Percentiles rank a stretch among this genome's conserved stretches.
phyloP scores from a whole-genome alignment of 2,888 invertebrate species.

The Tetragonula carbonaria region DNA sequence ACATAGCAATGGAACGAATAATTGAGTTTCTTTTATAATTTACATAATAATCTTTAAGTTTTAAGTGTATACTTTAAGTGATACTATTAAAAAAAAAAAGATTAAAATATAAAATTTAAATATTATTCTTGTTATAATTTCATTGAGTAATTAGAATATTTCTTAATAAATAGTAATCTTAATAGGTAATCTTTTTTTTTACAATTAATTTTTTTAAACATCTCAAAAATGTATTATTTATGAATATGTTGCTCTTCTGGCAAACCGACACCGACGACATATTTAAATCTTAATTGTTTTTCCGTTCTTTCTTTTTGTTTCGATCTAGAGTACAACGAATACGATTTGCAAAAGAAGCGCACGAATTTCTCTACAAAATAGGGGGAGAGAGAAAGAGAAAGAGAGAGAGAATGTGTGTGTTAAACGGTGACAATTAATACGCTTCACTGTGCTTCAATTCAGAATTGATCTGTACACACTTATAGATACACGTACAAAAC shows the following conservation, averaged over 20 bases:
- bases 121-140: not conserved
- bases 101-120: not conserved
- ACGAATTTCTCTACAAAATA: conserved; percentile 23
- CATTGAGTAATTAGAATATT: not conserved
- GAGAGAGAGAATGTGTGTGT: conserved; percentile 6
- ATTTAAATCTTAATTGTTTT: conserved; percentile 19
- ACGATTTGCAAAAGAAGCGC: conserved; percentile 12
- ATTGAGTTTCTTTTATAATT: too few relatives aligned
- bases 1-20: too few relatives aligned
- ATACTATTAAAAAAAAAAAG: not conserved
- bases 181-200: not conserved
- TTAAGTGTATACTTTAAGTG: not conserved
- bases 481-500: conserved; percentile 26
- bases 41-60: not conserved
- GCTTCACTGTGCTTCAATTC: conserved; percentile 18
- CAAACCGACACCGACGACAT: not conserved
- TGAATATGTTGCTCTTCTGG: not conserved
- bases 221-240: not conserved
- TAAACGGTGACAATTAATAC: conserved; percentile 20
- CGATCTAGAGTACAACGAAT: conserved; percentile 59
- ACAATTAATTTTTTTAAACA: not conserved
- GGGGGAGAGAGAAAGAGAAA: not conserved
- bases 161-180: not conserved
- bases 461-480: conserved; percentile 27
- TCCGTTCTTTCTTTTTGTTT: conserved; percentile 1